These are phyloP conservation scores for Dorcus parallelipipedus DNA, from an alignment of 2,888 invertebrate genomes.

Conservation along the genomic window DNA sequence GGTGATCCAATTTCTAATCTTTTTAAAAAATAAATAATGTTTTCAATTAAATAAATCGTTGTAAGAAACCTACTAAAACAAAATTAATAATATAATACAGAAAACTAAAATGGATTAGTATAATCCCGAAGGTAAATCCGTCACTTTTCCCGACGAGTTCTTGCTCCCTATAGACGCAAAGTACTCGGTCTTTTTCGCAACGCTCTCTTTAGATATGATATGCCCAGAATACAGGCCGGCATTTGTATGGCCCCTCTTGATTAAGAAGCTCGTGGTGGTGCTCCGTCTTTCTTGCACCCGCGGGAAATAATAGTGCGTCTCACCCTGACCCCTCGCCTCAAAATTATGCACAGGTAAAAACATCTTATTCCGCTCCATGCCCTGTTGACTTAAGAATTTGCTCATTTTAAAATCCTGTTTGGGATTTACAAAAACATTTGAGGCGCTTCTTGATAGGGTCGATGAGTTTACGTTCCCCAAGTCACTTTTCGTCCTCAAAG, in stretches of 20 bases:
- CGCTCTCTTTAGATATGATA: slow-evolving; percentile 43
- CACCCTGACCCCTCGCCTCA: slow-evolving; percentile 32
- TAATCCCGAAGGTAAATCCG: slow-evolving; percentile 70
- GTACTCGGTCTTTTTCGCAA: slow-evolving; percentile 39
- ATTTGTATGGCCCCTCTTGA: slow-evolving; percentile 61
- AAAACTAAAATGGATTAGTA: slow-evolving; percentile 50
- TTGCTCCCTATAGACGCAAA: slow-evolving; percentile 50
- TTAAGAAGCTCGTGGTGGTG: slow-evolving; percentile 52
- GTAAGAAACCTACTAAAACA: background rate
- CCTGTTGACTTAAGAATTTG: slow-evolving; percentile 20
- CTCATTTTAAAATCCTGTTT: slow-evolving; percentile 11
- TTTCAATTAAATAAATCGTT: background rate
- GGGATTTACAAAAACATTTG: slow-evolving; percentile 30
- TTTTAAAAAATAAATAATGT: too few relatives aligned
- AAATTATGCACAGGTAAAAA: slow-evolving; percentile 39
- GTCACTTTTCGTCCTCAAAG: slow-evolving; percentile 33
- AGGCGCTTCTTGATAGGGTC: slow-evolving; percentile 34
- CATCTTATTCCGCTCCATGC: slow-evolving; percentile 44
- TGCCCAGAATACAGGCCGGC: slow-evolving; percentile 65
- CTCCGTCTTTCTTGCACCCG: slow-evolving; percentile 48
- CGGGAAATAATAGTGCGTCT: slow-evolving; percentile 49
- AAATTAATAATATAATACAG: background rate
- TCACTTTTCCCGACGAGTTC: slow-evolving; percentile 58
- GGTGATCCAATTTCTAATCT: too few relatives aligned
- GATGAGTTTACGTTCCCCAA: slow-evolving; percentile 35